These are phyloP conservation scores for Ornithorhynchus anatinus DNA, from an alignment of 2,113 vertebrate species.

Conservation along the genomic window DNA sequence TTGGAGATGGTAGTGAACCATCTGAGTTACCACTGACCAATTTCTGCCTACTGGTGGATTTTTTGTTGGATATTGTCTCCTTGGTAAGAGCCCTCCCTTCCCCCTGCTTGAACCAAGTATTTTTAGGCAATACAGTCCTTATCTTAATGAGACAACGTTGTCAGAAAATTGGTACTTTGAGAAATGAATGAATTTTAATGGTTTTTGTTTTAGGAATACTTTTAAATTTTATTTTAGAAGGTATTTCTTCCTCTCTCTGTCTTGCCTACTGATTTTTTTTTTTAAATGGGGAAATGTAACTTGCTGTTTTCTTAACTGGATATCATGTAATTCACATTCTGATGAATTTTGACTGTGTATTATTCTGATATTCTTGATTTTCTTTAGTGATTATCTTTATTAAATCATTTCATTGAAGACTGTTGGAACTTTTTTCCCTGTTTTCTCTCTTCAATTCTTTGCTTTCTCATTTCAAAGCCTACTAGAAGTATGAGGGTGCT, in stretches of 20 bases:
- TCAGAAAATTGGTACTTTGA: slow-evolving; percentile 18
- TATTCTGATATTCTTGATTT: slow-evolving; percentile 24
- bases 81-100: slow-evolving; percentile 93
- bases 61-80: slow-evolving; percentile 98
- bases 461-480: slow-evolving; percentile 97
- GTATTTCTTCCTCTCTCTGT: neutral
- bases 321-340: slow-evolving; percentile 21
- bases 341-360: slow-evolving; percentile 22
- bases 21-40: slow-evolving; percentile 86
- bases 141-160: neutral
- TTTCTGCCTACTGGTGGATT: slow-evolving; percentile 96
- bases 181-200: slow-evolving; percentile 8
- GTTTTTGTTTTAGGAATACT: neutral
- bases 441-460: slow-evolving; percentile 91
- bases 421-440: slow-evolving; percentile 67
- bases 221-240: slow-evolving; percentile 18
- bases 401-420: slow-evolving; percentile 47
- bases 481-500: slow-evolving; percentile 99
- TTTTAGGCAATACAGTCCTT: too few species aligned
- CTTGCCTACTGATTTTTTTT: neutral
- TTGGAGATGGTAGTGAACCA: slow-evolving; percentile 71
- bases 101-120: neutral
- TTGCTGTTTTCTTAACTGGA: slow-evolving; percentile 22
- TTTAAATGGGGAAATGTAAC: neutral
- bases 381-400: slow-evolving; percentile 42